Base-by-base conservation (phyloP, 92 coral and sea anemone genomes). In the Zoanthus solanderi region DNA sequence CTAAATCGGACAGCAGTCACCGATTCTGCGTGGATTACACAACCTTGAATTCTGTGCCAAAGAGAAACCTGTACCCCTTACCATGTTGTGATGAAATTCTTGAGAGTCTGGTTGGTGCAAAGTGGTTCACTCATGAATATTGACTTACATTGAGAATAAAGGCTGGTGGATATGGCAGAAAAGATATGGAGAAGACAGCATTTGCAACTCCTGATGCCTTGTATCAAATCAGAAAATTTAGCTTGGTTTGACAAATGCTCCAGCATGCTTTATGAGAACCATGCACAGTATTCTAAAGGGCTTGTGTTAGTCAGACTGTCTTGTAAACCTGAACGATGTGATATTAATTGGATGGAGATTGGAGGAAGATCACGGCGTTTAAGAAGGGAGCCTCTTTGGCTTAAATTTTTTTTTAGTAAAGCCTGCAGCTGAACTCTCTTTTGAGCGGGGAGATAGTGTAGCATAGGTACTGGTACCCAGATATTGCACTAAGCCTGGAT, bases 171-270 rank as follows among this genome's bases (percentile, higher is more conserved):
- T 71, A 82, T 88, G 4, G 87, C 87, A 30, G 71, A 65, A 65
- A 88, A 50, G 56, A 50, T 29, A 78, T 50, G 3, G 88, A 87
- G 90, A 87, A 91, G 66, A 87, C 93, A 75, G 85, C 93, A 2
- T 87, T 87, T 23, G 23, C 23, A 23, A 23, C 89, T 44, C 88
- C 88, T 9, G 86, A 81, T 66, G 88, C 90, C 82, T 85, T 75
- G 65, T 87, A 76, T 34, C 89, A 91, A 66, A 83, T 91, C 75
- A 85, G 75, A 54, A 11, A n/a, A 69, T 63, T 75, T 31, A 76
- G 87, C 11, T 83, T 88, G 89, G 92, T 3, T 54, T 87, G 42
- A 83, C 88, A 5, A 91, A 91, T 76, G 91, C 89, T 17, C 93
- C 91, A 50, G 56, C 93, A 15, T 69, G 91, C 12, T 87, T 87